Base-by-base conservation (phyloP, 1,140 invertebrate genomes). In the Sitodiplosis mosellana region DNA sequence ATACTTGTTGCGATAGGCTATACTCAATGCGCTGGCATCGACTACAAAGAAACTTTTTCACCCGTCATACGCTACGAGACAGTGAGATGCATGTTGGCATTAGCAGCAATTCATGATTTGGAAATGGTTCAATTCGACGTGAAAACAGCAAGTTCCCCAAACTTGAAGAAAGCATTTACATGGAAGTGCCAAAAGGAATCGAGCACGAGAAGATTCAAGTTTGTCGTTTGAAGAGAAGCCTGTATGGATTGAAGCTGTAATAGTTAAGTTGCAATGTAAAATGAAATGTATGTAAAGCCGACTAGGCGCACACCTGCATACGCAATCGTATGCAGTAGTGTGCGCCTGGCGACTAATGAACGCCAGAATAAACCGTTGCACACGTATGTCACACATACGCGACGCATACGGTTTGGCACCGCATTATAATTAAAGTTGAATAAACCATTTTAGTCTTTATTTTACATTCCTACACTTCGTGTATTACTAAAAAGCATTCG, bases 161-260 rank as follows among this genome's bases (percentile, higher is more conserved):
- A 18, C 45, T 68, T 8, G 41, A 65, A 7, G 65, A 69, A 52
- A 55, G 52, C 15, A 54, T 68, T 2, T 67, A 55, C 46, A 57
- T 52, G 51, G 21, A 58, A 11, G 40, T 55, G 22, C 65, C 65
- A 4, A 54, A 60, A 42, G 60, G 59, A 7, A 59, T 53, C 20
- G 46, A 54, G 37, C 27, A 33, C 17, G 33, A 27, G n/a, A 48
- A 54, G 2, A 36, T 38, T 44, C 38, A 41, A 49, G 49, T 55
- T 33, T 57, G 50, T 17, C 53, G 21, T n/a, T 44, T 69, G 14
- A 56, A 58, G 2, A 61, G 59, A 50, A 55, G 55, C 19, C n/a
- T 67, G 2, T 67, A 68, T 48, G 59, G 59, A 0, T 50, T 68
- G 2, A 64, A 65, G 52, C 63, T n/a, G n/a, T n/a, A n/a, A n/a